Percentiles rank a stretch among this genome's conserved stretches.
Evolutionary conservation across 2,113 vertebrate species (phyloP).

Genomic region (Scytalopus superciliaris): DNA sequence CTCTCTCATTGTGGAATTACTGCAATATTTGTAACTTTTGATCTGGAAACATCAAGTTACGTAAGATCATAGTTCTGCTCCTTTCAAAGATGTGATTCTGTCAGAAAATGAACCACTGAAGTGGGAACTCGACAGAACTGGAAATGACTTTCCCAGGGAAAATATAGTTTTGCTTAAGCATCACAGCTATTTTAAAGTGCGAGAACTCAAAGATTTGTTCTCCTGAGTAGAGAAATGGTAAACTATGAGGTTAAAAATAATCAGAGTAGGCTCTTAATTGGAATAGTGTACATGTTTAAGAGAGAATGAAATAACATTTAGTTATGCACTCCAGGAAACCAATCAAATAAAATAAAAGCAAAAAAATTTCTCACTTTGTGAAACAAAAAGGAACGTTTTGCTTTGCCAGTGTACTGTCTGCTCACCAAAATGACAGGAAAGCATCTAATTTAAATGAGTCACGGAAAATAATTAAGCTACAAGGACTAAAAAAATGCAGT

Average conservation of each 20-base stretch:
- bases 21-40: slow-evolving; percentile 60
- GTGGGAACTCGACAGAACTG: slow-evolving; percentile 63
- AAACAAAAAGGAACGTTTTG: not conserved
- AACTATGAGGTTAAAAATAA: slow-evolving; percentile 33
- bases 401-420: not conserved
- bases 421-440: slow-evolving; percentile 24
- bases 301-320: slow-evolving; percentile 10
- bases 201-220: slow-evolving; percentile 18
- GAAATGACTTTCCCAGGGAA: slow-evolving; percentile 63
- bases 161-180: slow-evolving; percentile 40
- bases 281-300: not conserved
- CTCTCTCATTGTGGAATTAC: slow-evolving; percentile 1
- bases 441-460: not conserved
- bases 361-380: not conserved
- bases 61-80: slow-evolving; percentile 55
- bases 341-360: slow-evolving; percentile 14
- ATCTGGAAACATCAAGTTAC: slow-evolving; percentile 71
- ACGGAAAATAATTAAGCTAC: slow-evolving; percentile 1
- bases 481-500: not conserved
- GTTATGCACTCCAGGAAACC: slow-evolving; percentile 1
- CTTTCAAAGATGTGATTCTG: slow-evolving; percentile 56
- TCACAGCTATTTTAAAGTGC: slow-evolving; percentile 32
- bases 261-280: not conserved
- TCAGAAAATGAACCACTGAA: slow-evolving; percentile 62
- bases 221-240: not conserved